phyloP scores from a whole-genome alignment of 2,888 invertebrate genomes.

The Conomelus anceps region DNA sequence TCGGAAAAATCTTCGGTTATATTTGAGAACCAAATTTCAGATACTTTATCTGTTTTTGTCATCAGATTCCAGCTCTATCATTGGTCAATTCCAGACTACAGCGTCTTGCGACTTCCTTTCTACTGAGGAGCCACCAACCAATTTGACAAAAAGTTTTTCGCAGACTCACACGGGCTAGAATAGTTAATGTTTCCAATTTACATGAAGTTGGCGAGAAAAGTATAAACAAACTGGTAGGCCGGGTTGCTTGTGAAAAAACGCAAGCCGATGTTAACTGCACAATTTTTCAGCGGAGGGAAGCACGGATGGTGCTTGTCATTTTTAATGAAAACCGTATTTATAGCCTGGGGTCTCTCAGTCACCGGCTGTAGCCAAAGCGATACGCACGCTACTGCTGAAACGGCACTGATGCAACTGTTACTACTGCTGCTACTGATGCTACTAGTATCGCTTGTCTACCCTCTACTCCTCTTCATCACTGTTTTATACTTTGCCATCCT shows the following conservation, averaged over 20 bases:
- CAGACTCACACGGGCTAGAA: neutral
- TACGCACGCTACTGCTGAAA: neutral
- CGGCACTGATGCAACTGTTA: neutral
- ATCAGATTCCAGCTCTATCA: too few relatives aligned
- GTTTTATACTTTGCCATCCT: neutral
- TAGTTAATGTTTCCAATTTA: neutral
- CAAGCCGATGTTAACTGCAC: neutral
- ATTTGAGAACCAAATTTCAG: too few relatives aligned
- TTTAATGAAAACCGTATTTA: constrained; percentile 13
- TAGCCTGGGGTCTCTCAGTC: neutral
- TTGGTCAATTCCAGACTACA: too few relatives aligned
- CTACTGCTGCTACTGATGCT: neutral
- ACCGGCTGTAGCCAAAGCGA: neutral
- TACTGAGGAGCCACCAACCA: neutral
- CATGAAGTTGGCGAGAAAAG: neutral
- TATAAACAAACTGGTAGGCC: neutral
- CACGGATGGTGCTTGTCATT: neutral
- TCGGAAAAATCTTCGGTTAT: too few relatives aligned
- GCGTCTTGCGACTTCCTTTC: neutral
- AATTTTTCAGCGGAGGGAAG: neutral
- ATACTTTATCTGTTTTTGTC: too few relatives aligned
- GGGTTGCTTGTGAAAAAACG: neutral
- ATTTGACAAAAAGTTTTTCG: neutral
- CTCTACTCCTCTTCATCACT: neutral
- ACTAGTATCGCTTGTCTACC: neutral